These are phyloP conservation scores for Pseudomugil tenellus DNA, from an alignment of 2,797 vertebrate species.

Conservation along the genomic window DNA sequence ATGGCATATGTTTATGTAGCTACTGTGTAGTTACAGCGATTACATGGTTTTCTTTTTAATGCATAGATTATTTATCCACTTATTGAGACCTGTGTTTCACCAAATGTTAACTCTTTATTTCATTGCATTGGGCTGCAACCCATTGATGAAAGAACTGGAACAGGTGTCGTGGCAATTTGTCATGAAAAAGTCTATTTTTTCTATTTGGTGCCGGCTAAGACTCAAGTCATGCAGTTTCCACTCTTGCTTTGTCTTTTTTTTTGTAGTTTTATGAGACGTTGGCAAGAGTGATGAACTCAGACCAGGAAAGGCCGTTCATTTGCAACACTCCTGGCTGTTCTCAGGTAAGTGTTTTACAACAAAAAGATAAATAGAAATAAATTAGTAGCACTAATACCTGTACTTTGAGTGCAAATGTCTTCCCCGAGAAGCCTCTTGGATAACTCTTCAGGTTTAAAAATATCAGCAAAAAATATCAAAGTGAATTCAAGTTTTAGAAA, in stretches of 20 bases:
- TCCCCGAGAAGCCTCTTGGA: slow-evolving; percentile 9
- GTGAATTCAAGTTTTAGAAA: slow-evolving; percentile 14
- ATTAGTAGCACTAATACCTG: neutral
- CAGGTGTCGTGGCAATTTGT: slow-evolving; percentile 40
- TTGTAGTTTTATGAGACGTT: slow-evolving; percentile 96
- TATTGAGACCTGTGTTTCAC: slow-evolving; percentile 16
- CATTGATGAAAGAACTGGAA: slow-evolving; percentile 37
- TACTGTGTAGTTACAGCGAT: neutral
- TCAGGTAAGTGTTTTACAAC: slow-evolving; percentile 90
- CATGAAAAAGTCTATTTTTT: slow-evolving; percentile 48
- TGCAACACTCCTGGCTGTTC: slow-evolving; percentile 98
- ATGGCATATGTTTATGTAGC: neutral
- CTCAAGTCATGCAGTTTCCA: slow-evolving; percentile 30
- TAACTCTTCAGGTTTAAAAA: slow-evolving; percentile 32
- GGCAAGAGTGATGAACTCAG: slow-evolving; percentile 98
- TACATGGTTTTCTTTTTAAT: slow-evolving; percentile 6
- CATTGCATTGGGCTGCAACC: slow-evolving; percentile 19
- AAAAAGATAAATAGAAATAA: neutral
- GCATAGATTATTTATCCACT: neutral
- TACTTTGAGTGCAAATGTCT: slow-evolving; percentile 16
- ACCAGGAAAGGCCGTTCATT: slow-evolving; percentile 98
- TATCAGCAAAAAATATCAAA: slow-evolving; percentile 2
- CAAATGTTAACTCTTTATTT: slow-evolving; percentile 26
- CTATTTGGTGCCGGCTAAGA: slow-evolving; percentile 25
- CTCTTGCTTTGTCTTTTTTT: slow-evolving; percentile 52